Conservation (phyloP, 92 coral and sea anemone species). For the Siderastrea siderea region DNA sequence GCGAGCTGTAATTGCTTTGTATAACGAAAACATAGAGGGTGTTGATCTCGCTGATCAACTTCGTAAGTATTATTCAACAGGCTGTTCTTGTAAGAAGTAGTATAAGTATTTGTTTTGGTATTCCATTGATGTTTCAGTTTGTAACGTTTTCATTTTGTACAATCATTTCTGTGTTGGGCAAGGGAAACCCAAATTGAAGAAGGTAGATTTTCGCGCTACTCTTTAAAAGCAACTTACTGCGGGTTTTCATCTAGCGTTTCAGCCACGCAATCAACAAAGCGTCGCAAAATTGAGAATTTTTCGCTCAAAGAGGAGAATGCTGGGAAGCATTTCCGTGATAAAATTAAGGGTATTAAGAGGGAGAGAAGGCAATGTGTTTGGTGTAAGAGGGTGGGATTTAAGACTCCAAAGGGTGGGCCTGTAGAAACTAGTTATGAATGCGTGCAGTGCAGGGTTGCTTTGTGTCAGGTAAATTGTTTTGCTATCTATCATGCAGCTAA, state of each 20-base stretch:
- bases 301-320: constrained; percentile 18
- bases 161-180: background rate
- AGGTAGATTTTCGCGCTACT: constrained; percentile 5
- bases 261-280: constrained; percentile 20
- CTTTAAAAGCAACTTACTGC: constrained; percentile 31
- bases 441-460: constrained; percentile 59
- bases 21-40: constrained; percentile 13
- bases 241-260: constrained; percentile 25
- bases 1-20: constrained; percentile 1
- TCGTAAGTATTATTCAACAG: constrained; percentile 34
- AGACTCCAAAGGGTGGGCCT: constrained; percentile 46
- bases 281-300: constrained; percentile 25
- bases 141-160: constrained; percentile 29
- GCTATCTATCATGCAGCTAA: too few species aligned
- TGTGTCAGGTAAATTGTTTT: background rate
- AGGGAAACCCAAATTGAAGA: background rate
- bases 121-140: constrained; percentile 25
- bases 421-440: constrained; percentile 55
- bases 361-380: constrained; percentile 30
- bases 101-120: background rate
- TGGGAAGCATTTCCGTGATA: constrained; percentile 24
- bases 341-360: constrained; percentile 24
- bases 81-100: constrained; percentile 36
- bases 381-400: constrained; percentile 26
- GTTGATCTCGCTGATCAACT: constrained; percentile 10